phyloP scores from a whole-genome alignment of 2,888 invertebrate species.

The Ceriagrion tenellum region DNA sequence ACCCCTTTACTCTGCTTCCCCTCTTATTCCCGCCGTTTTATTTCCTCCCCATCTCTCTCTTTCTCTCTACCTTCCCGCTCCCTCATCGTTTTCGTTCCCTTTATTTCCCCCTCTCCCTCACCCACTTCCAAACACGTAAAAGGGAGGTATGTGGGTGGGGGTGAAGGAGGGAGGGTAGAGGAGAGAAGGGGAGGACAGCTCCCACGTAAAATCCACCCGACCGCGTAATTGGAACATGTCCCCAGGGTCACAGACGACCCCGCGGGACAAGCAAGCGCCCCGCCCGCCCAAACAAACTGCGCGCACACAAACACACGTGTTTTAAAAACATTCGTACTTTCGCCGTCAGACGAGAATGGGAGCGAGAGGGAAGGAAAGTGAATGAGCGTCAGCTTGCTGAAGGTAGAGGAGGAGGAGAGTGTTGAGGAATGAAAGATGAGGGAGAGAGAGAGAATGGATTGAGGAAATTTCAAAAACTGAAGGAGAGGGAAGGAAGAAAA shows the following conservation, averaged over 20 bases:
- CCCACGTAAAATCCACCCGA: conserved; percentile 1
- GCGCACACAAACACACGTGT: too few species aligned
- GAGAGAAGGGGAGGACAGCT: neutral
- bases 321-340: neutral
- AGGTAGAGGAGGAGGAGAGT: neutral
- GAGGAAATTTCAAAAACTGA: too few species aligned
- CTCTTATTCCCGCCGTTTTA: neutral
- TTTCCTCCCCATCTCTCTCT: neutral
- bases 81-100: too few species aligned
- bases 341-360: neutral
- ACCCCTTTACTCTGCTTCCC: neutral
- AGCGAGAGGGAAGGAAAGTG: conserved; percentile 34
- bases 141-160: too few species aligned
- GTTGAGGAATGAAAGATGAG: neutral
- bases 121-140: neutral
- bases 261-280: neutral
- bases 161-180: neutral
- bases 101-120: neutral
- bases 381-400: neutral
- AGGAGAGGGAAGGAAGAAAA: neutral
- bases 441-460: neutral
- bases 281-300: neutral
- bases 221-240: conserved; percentile 31
- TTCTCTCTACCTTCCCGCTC: too few species aligned
- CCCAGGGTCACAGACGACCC: neutral